A percentile compares a stretch with the other conserved stretches of the same genome.
Evolutionary conservation across 1,140 invertebrate species (phyloP).

Genomic region (Agrilus planipennis): DNA sequence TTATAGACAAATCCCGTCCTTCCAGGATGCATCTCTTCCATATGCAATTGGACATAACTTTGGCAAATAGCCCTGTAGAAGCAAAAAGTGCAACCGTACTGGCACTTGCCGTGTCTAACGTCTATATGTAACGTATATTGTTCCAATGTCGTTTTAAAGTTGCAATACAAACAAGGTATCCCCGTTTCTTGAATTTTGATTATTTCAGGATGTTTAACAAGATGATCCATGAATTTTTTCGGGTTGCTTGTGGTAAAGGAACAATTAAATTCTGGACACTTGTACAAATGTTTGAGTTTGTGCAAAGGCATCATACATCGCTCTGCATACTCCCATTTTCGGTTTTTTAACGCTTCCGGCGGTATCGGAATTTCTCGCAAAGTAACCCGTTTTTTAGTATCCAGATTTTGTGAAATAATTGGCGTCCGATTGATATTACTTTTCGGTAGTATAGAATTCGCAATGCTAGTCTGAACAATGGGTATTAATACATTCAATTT

Average conservation of each 20-base stretch:
- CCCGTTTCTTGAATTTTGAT: slow-evolving; percentile 4
- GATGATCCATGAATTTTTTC: slow-evolving; percentile 35
- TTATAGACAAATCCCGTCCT: background rate
- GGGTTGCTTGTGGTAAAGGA: slow-evolving; percentile 35
- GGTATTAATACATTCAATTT: too few relatives aligned
- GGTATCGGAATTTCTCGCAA: slow-evolving; percentile 2
- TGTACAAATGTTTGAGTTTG: slow-evolving; percentile 33
- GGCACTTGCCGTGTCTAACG: slow-evolving; percentile 38
- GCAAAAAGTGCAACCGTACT: slow-evolving; percentile 45
- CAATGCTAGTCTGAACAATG: too few relatives aligned
- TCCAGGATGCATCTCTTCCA: slow-evolving; percentile 15
- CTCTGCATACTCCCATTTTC: slow-evolving; percentile 16
- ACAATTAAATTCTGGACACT: slow-evolving; percentile 44
- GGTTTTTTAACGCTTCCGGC: slow-evolving; percentile 10
- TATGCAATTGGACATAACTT: slow-evolving; percentile 12
- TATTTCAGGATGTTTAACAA: slow-evolving; percentile 27
- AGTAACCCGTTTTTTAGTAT: too few relatives aligned
- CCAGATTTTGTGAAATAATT: too few relatives aligned
- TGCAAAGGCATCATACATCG: slow-evolving; percentile 15
- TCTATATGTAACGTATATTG: slow-evolving; percentile 22
- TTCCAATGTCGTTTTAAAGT: slow-evolving; percentile 19
- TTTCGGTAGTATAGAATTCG: too few relatives aligned
- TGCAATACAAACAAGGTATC: slow-evolving; percentile 27
- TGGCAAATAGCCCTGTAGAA: slow-evolving; percentile 40
- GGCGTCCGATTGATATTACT: too few relatives aligned